Percentiles rank a stretch among this genome's conserved stretches.
These are phyloP conservation scores for Hyposoter dolosus DNA, from an alignment of 2,888 invertebrate species.

Conservation along the genomic window DNA sequence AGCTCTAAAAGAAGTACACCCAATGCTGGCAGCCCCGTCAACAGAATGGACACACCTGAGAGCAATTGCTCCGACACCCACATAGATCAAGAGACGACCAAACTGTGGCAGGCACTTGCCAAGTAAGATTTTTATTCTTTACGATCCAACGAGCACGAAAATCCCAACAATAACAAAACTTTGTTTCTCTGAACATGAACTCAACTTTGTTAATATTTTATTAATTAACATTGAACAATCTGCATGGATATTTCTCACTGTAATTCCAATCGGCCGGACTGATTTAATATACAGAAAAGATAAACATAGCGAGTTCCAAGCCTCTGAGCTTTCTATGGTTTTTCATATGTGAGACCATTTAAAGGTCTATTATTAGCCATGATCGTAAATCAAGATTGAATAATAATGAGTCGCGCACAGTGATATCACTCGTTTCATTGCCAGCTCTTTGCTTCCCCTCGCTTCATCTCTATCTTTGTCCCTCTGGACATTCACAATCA, in stretches of 20 bases:
- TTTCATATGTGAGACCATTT: slow-evolving; percentile 66
- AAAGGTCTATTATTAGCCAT: slow-evolving; percentile 70
- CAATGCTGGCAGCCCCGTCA: slow-evolving; percentile 79
- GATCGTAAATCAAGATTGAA: slow-evolving; percentile 74
- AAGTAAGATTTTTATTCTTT: slow-evolving; percentile 73
- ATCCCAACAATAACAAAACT: neutral
- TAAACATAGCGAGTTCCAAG: slow-evolving; percentile 19
- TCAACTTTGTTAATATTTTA: neutral
- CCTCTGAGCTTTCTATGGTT: slow-evolving; percentile 61
- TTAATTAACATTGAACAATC: neutral
- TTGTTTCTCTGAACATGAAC: too few species aligned
- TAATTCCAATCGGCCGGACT: neutral
- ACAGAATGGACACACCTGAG: slow-evolving; percentile 83
- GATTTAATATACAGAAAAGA: neutral
- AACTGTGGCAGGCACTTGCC: slow-evolving; percentile 82
- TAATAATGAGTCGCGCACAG: slow-evolving; percentile 70
- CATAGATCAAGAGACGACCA: slow-evolving; percentile 81
- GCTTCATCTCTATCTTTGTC: slow-evolving; percentile 19
- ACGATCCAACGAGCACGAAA: neutral
- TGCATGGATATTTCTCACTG: neutral
- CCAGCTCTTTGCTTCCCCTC: slow-evolving; percentile 57
- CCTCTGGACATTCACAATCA: slow-evolving; percentile 55
- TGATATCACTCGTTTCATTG: slow-evolving; percentile 72
- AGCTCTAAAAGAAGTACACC: slow-evolving; percentile 78
- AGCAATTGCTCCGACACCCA: slow-evolving; percentile 83